Base-by-base conservation (phyloP, 1,140 invertebrate genomes). In the Littorina saxatilis region DNA sequence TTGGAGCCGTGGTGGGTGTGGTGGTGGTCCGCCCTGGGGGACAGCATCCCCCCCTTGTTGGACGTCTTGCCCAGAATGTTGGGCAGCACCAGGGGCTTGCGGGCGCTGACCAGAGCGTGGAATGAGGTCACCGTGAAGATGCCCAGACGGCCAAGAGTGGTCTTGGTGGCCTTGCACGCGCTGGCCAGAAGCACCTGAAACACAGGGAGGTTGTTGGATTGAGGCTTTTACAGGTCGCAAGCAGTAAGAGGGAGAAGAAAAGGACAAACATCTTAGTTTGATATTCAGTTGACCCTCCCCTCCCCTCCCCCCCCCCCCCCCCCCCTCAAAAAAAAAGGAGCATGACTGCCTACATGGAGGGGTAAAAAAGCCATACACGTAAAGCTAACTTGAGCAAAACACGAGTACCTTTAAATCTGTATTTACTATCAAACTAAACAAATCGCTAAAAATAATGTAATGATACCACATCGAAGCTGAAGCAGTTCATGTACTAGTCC, bases 111-210 rank as follows among this genome's bases (percentile, higher is more conserved):
- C 92, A 98, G 98, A 83, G 98, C 98, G 91, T 99, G 98, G 94
- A 99, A 98, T 70, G 97, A 98, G 58, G 97, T 99, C 63, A 99
- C 98, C 29, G 98, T 99, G 94, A 99, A 99, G 74, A 99, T 97
- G 68, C 98, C 98, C 86, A 99, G 93, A 89, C 97, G 97, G 93
- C 98, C 98, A 85, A 99, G 93, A 39, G 96, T 98, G 86, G 95
- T 96, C 94, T 99, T 99, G 75, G 98, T 99, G 84, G 96, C 95
- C 87, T 97, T 96, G 32, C 98, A 99, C 68, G 99, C 97, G 94
- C 98, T 97, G 50, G 97, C 98, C 84, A 99, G 94, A 87, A 99
- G 94, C 86, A 97, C 98, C 98, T 99, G 95, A 11, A 91, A 92
- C 77, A 80, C 32, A n/a, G 47, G 47, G 47, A 50, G 9, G 20